Evolutionary conservation across 2,797 vertebrate species (phyloP).

Genomic region (Chelidonichthys spinosus): DNA sequence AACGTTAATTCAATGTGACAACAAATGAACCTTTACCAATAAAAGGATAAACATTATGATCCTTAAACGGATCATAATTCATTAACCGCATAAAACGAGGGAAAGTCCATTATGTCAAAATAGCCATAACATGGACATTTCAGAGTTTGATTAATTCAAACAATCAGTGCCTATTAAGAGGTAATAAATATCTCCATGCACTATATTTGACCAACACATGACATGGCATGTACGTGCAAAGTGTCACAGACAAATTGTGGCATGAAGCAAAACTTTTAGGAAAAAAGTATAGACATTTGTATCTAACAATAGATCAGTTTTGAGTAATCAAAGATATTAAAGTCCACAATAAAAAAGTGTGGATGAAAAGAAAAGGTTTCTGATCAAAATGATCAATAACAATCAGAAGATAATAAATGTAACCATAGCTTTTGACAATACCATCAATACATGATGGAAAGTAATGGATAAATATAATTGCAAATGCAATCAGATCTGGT

Average conservation of each 20-base stretch:
- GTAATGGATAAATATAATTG: constrained; percentile 7
- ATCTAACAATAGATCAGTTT: constrained; percentile 21
- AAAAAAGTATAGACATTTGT: background rate
- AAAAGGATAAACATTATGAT: constrained; percentile 4
- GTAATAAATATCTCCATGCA: background rate
- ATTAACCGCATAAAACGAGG: background rate
- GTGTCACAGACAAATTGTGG: constrained; percentile 15
- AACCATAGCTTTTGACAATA: background rate
- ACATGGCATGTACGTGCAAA: background rate
- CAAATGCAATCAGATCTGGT: constrained; percentile 12
- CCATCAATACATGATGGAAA: background rate
- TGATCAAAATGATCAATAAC: constrained; percentile 18
- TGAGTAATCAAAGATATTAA: constrained; percentile 5
- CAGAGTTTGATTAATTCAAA: background rate
- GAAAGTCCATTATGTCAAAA: background rate
- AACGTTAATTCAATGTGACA: background rate
- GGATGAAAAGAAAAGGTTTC: background rate
- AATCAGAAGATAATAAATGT: background rate
- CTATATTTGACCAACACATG: background rate
- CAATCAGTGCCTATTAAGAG: background rate
- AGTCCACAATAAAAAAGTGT: background rate
- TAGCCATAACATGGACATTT: background rate
- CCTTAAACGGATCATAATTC: constrained; percentile 14
- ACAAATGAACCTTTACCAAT: constrained; percentile 3
- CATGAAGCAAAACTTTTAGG: background rate